These are phyloP conservation scores for Eupeodes corollae DNA, from an alignment of 1,140 invertebrate species.

Conservation along the genomic window DNA sequence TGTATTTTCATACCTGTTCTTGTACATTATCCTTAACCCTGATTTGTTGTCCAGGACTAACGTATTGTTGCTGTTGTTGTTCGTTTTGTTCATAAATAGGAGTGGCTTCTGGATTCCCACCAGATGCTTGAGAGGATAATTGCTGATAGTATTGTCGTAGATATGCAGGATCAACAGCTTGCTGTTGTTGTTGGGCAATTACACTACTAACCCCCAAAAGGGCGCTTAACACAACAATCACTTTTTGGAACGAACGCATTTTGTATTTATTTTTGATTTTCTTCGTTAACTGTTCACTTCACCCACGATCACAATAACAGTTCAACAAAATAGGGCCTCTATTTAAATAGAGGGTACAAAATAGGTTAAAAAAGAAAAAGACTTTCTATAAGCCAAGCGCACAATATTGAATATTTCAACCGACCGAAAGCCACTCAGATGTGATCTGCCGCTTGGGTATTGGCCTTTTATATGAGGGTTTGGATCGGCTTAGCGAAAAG, in stretches of 20 bases:
- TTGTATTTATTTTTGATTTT: too few relatives aligned
- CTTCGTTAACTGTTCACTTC: too few relatives aligned
- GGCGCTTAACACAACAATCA: not conserved
- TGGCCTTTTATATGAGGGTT: too few relatives aligned
- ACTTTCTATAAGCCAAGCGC: too few relatives aligned
- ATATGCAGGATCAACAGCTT: constrained; percentile 34
- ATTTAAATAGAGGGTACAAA: too few relatives aligned
- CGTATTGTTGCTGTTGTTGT: constrained; percentile 32
- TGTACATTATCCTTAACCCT: constrained; percentile 32
- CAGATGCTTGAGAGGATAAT: constrained; percentile 21
- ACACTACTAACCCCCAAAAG: constrained; percentile 1
- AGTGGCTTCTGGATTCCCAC: constrained; percentile 20
- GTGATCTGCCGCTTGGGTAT: too few relatives aligned
- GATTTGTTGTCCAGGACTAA: constrained; percentile 26
- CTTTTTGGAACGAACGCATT: not conserved
- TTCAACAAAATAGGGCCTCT: too few relatives aligned
- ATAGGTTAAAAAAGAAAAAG: too few relatives aligned
- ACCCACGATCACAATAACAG: too few relatives aligned
- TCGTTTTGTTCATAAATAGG: constrained; percentile 35
- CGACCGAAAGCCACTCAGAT: too few relatives aligned
- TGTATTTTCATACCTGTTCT: constrained; percentile 18
- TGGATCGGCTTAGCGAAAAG: too few relatives aligned
- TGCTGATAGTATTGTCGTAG: constrained; percentile 34
- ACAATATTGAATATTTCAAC: too few relatives aligned
- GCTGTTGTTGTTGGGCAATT: constrained; percentile 10